Conservation (phyloP, 1,140 invertebrate genomes). For the Papilio glaucus region DNA sequence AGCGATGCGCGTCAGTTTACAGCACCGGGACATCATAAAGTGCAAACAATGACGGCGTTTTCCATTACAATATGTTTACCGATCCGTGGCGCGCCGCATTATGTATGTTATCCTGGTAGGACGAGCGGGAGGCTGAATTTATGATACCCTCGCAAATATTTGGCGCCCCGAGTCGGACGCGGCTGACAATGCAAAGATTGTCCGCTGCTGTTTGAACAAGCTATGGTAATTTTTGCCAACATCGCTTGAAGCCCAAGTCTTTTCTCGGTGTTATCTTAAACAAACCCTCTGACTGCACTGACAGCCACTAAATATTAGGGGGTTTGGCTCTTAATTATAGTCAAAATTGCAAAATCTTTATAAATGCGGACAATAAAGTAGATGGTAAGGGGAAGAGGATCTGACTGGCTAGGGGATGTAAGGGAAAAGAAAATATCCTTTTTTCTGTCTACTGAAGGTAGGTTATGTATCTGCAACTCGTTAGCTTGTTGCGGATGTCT, state of each 20-base stretch:
- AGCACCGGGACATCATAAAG: slow-evolving; percentile 78
- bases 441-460: too few relatives aligned
- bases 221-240: slow-evolving; percentile 68
- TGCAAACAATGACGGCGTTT: slow-evolving; percentile 82
- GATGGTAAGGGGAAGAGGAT: too few relatives aligned
- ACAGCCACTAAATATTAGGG: too few relatives aligned
- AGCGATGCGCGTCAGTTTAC: slow-evolving; percentile 70
- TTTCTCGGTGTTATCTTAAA: neutral
- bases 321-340: too few relatives aligned
- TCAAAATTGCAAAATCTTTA: too few relatives aligned
- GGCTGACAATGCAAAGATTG: slow-evolving; percentile 80
- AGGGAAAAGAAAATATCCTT: too few relatives aligned
- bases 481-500: too few relatives aligned
- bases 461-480: too few relatives aligned
- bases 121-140: slow-evolving; percentile 77
- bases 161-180: slow-evolving; percentile 74
- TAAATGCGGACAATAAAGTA: too few relatives aligned
- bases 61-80: slow-evolving; percentile 84
- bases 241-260: neutral
- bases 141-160: slow-evolving; percentile 81
- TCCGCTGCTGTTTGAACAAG: slow-evolving; percentile 72
- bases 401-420: too few relatives aligned
- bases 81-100: slow-evolving; percentile 79
- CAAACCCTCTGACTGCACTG: neutral
- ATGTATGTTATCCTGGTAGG: slow-evolving; percentile 81